Percentiles rank a stretch among this genome's conserved stretches.
Conservation (phyloP, 2,113 vertebrate genomes). For the Sisor rabdophorus region DNA sequence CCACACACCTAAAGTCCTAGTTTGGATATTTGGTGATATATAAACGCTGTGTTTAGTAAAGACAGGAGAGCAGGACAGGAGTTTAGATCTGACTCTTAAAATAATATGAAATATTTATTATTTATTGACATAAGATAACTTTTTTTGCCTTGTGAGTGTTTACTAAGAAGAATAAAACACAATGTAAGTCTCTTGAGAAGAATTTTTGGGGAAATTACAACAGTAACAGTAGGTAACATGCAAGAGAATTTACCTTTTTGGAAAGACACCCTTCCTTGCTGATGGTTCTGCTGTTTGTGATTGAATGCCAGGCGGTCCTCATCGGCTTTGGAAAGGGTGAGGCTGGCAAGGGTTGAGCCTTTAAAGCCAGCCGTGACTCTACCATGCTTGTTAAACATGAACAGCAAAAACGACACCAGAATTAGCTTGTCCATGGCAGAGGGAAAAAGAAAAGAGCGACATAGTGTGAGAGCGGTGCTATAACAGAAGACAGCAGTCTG, state of each 20-base stretch:
- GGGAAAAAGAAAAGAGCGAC: conserved; percentile 37
- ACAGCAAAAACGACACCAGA: conserved; percentile 29
- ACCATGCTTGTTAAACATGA: conserved; percentile 38
- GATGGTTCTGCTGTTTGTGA: conserved; percentile 5
- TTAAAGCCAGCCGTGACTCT: conserved; percentile 5
- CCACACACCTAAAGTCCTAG: too few species aligned
- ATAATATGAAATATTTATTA: neutral
- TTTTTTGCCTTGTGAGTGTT: neutral
- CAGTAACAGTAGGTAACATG: neutral
- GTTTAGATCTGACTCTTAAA: neutral
- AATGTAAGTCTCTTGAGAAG: neutral
- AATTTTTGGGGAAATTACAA: neutral
- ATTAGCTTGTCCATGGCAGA: conserved; percentile 42
- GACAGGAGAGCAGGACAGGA: neutral
- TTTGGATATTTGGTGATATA: neutral
- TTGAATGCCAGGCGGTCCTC: conserved; percentile 1
- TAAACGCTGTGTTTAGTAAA: neutral
- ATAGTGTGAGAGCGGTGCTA: conserved; percentile 31
- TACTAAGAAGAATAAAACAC: neutral
- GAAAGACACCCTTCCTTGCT: neutral
- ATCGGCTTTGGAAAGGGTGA: neutral
- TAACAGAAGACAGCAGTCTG: conserved; percentile 1
- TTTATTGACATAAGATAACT: neutral
- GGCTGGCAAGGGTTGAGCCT: neutral
- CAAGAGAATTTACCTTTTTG: neutral